These are phyloP conservation scores for Platygyra sinensis DNA, from an alignment of 64 coral and sea anemone genomes.

Conservation along the genomic window DNA sequence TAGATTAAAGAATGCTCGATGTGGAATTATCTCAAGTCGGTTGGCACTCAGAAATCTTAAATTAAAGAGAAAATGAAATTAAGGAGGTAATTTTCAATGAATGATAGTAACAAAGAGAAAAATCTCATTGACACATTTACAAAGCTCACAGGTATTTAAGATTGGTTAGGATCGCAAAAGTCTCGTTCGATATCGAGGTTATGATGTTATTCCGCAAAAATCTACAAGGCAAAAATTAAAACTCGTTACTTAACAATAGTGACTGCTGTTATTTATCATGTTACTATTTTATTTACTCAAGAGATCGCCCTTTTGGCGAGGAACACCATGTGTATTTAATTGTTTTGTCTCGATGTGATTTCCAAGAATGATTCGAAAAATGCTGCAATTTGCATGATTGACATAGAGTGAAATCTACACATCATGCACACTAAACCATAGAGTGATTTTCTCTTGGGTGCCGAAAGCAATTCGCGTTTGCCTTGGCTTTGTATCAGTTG, in stretches of 20 bases:
- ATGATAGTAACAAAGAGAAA: not conserved
- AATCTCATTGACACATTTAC: not conserved
- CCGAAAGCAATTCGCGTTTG: too few species aligned
- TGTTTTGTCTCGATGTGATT: too few species aligned
- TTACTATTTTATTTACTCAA: too few species aligned
- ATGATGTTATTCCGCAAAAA: constrained; percentile 4
- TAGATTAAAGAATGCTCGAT: not conserved
- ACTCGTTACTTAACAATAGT: not conserved
- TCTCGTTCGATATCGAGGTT: not conserved
- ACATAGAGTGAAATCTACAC: too few species aligned
- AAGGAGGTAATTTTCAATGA: not conserved
- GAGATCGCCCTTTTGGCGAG: too few species aligned
- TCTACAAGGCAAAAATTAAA: not conserved
- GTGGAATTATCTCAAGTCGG: not conserved
- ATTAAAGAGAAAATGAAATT: not conserved
- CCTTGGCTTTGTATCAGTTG: too few species aligned
- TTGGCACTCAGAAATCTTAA: constrained; percentile 6
- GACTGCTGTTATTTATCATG: not conserved
- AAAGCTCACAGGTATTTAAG: not conserved
- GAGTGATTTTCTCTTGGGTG: too few species aligned
- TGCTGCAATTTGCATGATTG: too few species aligned
- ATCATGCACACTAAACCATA: too few species aligned
- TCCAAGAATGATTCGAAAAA: too few species aligned
- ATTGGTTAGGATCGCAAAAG: not conserved
- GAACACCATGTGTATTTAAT: too few species aligned